A percentile compares a stretch with the other conserved stretches of the same genome.
phyloP scores from a whole-genome alignment of 2,113 vertebrate species.

The Phrynocephalus versicolor region DNA sequence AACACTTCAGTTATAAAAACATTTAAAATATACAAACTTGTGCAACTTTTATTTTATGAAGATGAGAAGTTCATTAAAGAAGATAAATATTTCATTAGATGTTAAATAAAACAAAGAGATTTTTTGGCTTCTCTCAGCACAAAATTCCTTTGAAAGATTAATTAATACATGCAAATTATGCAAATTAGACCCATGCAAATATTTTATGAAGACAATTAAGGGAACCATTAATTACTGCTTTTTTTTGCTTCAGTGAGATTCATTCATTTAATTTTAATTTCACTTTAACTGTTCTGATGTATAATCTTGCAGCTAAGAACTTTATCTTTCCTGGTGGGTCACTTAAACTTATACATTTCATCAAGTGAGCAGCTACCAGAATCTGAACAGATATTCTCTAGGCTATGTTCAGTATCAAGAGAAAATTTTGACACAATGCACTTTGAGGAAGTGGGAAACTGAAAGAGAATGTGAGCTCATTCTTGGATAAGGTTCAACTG shows the following conservation, averaged over 20 bases:
- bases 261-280: conserved; percentile 99
- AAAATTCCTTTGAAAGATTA: conserved; percentile 99
- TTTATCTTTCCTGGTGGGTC: conserved; percentile 96
- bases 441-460: conserved; percentile 88
- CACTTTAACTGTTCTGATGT: conserved; percentile 99
- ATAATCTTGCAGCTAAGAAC: conserved; percentile 98
- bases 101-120: conserved; percentile 99
- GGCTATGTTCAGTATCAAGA: conserved; percentile 85
- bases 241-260: conserved; percentile 99
- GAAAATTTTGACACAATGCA: conserved; percentile 88
- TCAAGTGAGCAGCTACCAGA: conserved; percentile 85
- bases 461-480: conserved; percentile 91
- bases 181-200: conserved; percentile 99
- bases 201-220: conserved; percentile 99
- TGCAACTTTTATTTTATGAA: conserved; percentile 98
- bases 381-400: conserved; percentile 86
- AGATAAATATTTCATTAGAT: conserved; percentile 99
- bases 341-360: conserved; percentile 95
- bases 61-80: conserved; percentile 99
- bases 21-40: conserved; percentile 92
- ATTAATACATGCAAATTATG: conserved; percentile 99
- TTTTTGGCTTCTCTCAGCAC: conserved; percentile 99
- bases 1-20: conserved; percentile 84
- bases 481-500: conserved; percentile 98
- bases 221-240: conserved; percentile 99